A percentile compares a stretch with the other conserved stretches of the same genome.
phyloP scores from a whole-genome alignment of 2,113 vertebrate genomes.

The Saiga tatarica region DNA sequence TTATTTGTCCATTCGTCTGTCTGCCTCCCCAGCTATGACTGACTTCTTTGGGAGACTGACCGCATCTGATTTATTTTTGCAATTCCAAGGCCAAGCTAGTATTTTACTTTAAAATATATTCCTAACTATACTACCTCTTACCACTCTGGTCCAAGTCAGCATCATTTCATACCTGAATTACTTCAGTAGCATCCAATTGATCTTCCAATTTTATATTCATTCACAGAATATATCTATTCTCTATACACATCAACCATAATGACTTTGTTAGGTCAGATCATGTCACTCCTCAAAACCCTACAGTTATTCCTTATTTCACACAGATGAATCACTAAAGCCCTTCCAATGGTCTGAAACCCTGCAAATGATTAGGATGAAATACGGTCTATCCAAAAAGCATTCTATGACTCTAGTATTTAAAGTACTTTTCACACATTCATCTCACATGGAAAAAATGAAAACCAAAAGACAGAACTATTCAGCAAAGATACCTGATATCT shows the following conservation, averaged over 20 bases:
- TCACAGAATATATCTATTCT: not conserved
- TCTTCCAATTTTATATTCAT: not conserved
- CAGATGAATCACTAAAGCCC: not conserved
- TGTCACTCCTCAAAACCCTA: not conserved
- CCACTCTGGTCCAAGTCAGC: not conserved
- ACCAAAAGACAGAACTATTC: not conserved
- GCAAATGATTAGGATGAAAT: not conserved
- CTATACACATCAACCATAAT: not conserved
- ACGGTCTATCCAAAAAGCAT: not conserved
- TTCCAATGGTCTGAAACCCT: not conserved
- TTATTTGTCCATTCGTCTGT: not conserved
- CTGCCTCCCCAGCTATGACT: not conserved
- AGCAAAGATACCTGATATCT: not conserved
- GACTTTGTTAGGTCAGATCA: not conserved
- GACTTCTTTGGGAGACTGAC: not conserved
- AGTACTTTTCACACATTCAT: conserved; percentile 24
- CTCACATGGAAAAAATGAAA: not conserved
- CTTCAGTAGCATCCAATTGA: not conserved
- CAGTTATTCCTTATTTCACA: not conserved
- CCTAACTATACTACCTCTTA: not conserved
- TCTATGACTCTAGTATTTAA: not conserved
- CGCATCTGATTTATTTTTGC: not conserved
- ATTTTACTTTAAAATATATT: not conserved
- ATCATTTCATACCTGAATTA: not conserved
- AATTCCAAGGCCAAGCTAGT: not conserved